Base-by-base conservation (phyloP, 1,140 invertebrate species). In the Dendroctonus ponderosae region DNA sequence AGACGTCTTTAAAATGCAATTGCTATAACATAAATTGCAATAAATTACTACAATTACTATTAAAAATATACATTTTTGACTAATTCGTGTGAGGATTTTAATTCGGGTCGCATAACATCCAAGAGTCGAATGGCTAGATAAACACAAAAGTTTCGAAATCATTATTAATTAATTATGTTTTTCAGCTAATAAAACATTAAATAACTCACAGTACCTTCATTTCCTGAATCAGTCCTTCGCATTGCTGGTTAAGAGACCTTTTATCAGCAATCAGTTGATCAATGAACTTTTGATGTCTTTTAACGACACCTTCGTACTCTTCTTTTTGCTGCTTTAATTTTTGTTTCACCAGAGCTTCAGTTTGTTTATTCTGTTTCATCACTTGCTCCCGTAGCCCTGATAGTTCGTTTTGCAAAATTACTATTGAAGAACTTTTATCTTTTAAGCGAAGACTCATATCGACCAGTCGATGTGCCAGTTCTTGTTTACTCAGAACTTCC, bases 221-320 rank as follows among this genome's bases (percentile, higher is more conserved):
- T 71, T 85, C 84, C 57, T 82, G 82, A 0, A 85, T 79, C 8
- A 89, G 74, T 2, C 80, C 79, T 48, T 88, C 84, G 56, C 87
- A 88, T 75, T 88, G 87, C 56, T 88, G 85, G 59, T 83, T 87
- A 11, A 89, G 75, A 0, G 81, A 76, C 40, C 83, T 85, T 71
- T 90, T 90, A 68, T 90, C 89, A 7, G 81, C 79, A 3, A 89
- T 82, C 43, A 89, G 70, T 76, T 87, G 86, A 68, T 89, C 86
- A 8, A 90, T 88, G 64, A 89, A 89, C 60, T 85, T 85, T 62
- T 89, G 87, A 74, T 89, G 87, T 2, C 88, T 75, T 50, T 84
- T 83, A 6, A 89, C 80, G 6, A 85, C 81, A 3, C 75, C 76
- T 68, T 89, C 87, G 66, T 84, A 87, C 71, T 89, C 87, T 14